phyloP scores from a whole-genome alignment of 2,797 vertebrate genomes.

The Argentina silus region DNA sequence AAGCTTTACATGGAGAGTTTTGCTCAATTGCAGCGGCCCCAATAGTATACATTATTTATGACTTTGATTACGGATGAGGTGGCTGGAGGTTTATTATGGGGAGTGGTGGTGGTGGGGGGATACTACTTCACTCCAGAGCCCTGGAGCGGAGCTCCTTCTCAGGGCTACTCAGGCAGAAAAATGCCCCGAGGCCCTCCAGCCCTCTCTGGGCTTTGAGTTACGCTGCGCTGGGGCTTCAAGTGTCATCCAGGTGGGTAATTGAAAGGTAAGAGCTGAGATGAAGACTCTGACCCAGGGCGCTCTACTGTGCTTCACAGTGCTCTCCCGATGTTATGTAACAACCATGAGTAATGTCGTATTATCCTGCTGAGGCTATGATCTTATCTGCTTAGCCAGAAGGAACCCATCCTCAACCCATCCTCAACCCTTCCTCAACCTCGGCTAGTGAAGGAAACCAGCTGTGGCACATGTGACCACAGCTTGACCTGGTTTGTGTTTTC shows the following conservation, averaged over 20 bases:
- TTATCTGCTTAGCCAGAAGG: background rate
- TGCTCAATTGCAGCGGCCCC: background rate
- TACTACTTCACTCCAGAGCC: background rate
- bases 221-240: background rate
- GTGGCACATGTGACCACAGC: too few relatives aligned
- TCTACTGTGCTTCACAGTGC: background rate
- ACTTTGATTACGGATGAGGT: constrained; percentile 54
- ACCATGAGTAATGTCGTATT: background rate
- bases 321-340: background rate
- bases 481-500: background rate
- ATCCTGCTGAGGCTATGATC: background rate
- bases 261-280: constrained; percentile 1
- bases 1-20: too few relatives aligned
- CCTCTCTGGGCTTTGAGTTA: too few relatives aligned
- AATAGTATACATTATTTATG: constrained; percentile 41
- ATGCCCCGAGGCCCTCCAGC: background rate
- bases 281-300: background rate
- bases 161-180: constrained; percentile 7
- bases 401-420: too few relatives aligned
- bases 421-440: background rate
- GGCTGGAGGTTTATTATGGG: constrained; percentile 41
- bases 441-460: background rate
- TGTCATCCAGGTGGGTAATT: background rate
- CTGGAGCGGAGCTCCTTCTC: constrained; percentile 34
- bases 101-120: constrained; percentile 1